Evolutionary conservation across 2,888 invertebrate species (phyloP).

Genomic region (Andrena haemorrhoa): DNA sequence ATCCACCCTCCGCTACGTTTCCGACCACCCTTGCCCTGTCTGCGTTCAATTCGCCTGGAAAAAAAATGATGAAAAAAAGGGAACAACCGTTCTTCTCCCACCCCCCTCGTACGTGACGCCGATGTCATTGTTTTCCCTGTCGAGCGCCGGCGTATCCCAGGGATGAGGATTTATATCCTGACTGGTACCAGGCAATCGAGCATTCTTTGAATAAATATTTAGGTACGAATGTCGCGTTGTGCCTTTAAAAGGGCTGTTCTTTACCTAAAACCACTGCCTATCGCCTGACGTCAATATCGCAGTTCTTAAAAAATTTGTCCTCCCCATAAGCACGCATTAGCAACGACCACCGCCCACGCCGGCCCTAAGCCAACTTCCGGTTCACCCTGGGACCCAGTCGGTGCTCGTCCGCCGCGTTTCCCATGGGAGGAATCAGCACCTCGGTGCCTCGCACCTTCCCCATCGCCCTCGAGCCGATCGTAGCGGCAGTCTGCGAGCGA

Average conservation of each 20-base stretch:
- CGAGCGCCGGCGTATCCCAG: background rate
- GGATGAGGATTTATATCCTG: too few relatives aligned
- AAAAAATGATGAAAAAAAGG: conserved; percentile 1
- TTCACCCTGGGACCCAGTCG: background rate
- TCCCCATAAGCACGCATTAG: background rate
- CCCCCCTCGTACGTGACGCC: background rate
- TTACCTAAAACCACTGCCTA: background rate
- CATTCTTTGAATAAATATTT: background rate
- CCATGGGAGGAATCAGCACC: background rate
- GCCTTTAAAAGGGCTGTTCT: background rate
- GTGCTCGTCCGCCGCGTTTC: background rate
- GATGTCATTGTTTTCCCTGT: conserved; percentile 8
- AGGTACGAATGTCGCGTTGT: background rate
- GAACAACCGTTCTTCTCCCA: background rate
- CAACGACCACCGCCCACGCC: background rate
- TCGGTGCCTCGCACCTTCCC: background rate
- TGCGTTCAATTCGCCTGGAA: conserved; percentile 4
- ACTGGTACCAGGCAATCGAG: background rate
- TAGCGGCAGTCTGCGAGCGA: conserved; percentile 24
- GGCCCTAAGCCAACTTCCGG: conserved; percentile 1
- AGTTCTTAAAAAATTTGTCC: background rate
- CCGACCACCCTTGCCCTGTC: background rate
- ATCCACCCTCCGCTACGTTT: background rate
- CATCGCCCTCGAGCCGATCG: background rate
- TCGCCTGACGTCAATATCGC: background rate